Conservation (phyloP, 2,888 invertebrate genomes). For the Aporophyla nigra region DNA sequence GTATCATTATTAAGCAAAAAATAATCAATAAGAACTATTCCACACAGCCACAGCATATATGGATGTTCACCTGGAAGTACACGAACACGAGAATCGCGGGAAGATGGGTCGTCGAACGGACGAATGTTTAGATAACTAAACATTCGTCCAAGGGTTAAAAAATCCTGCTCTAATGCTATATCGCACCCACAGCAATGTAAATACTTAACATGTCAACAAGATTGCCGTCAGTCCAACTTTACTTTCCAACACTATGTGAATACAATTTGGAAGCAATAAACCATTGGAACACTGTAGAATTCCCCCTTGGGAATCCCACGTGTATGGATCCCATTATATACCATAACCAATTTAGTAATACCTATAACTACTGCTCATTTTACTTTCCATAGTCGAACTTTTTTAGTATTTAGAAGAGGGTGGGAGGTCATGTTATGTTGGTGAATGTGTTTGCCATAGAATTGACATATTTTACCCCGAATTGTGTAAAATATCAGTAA, state of each 20-base stretch:
- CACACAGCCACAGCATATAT: too few species aligned
- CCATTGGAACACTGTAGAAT: conserved; percentile 65
- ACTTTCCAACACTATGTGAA: conserved; percentile 45
- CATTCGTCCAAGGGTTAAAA: too few species aligned
- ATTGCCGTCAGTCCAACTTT: conserved; percentile 31
- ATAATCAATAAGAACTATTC: too few species aligned
- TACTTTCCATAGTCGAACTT: neutral
- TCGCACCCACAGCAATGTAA: neutral
- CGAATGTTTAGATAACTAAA: too few species aligned
- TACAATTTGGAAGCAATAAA: conserved; percentile 71
- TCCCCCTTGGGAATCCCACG: conserved; percentile 78
- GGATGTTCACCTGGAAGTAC: too few species aligned
- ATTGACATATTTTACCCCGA: conserved; percentile 81
- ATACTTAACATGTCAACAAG: neutral
- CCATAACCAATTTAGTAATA: conserved; percentile 69
- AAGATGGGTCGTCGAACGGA: too few species aligned
- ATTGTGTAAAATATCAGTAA: conserved; percentile 73
- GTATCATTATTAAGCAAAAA: too few species aligned
- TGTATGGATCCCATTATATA: conserved; percentile 74
- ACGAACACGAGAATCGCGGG: too few species aligned
- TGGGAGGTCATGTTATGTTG: conserved; percentile 69
- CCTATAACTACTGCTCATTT: conserved; percentile 41
- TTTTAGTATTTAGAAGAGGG: conserved; percentile 21
- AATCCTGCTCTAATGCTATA: neutral
- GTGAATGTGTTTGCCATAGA: conserved; percentile 69